A percentile compares a stretch with the other conserved stretches of the same genome.
Evolutionary conservation across 2,797 vertebrate genomes (phyloP).

Genomic region (Microctenopoma steveboyesi): DNA sequence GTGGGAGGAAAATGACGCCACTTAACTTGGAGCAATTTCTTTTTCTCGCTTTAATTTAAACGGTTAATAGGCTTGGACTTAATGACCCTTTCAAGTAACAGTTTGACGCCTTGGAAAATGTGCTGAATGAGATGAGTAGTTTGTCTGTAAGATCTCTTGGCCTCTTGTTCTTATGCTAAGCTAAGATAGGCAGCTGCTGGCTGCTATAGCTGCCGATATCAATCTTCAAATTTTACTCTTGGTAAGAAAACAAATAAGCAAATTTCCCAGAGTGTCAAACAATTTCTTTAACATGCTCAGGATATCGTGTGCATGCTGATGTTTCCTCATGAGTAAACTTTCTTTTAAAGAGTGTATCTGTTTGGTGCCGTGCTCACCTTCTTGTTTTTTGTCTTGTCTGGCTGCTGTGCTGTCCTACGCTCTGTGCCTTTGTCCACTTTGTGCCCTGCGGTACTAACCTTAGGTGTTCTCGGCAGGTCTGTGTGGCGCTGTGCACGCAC

Average conservation of each 20-base stretch:
- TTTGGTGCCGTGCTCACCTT: constrained; percentile 74
- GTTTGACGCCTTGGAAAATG: constrained; percentile 1
- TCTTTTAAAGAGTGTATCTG: constrained; percentile 35
- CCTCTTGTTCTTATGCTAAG: constrained; percentile 6
- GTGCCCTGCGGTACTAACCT: constrained; percentile 84
- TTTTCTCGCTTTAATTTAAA: background rate
- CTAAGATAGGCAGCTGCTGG: background rate
- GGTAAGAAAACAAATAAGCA: too few relatives aligned
- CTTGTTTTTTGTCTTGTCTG: constrained; percentile 82
- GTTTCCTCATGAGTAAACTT: constrained; percentile 24
- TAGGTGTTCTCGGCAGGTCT: constrained; percentile 91
- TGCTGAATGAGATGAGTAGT: background rate
- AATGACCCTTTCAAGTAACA: background rate
- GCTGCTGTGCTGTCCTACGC: constrained; percentile 76
- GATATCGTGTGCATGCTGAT: constrained; percentile 6
- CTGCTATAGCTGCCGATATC: background rate
- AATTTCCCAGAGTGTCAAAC: background rate
- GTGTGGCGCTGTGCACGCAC: constrained; percentile 96
- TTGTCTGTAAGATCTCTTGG: background rate
- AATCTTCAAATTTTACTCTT: background rate
- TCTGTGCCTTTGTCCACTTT: constrained; percentile 75
- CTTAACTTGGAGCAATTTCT: constrained; percentile 22
- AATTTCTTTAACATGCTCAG: background rate
- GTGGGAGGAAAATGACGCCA: constrained; percentile 63
- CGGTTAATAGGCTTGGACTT: background rate